Evolutionary conservation across 1,140 invertebrate species (phyloP).

Genomic region (Stegodyphus mimosarum): DNA sequence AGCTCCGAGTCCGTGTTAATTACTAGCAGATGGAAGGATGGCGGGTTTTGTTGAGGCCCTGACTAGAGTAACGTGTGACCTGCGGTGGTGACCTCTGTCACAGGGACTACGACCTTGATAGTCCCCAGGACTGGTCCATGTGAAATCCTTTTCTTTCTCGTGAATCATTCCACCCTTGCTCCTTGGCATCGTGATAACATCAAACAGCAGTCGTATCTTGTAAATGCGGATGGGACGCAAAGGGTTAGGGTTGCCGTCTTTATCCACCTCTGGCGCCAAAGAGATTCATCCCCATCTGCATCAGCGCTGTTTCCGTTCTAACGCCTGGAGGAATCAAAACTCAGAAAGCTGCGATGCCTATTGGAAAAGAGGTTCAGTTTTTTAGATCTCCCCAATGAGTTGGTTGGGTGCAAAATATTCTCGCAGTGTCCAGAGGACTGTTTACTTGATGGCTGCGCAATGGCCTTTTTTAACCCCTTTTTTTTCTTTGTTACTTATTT

Average conservation of each 20-base stretch:
- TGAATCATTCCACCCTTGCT: conserved; percentile 57
- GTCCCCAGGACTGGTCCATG: conserved; percentile 55
- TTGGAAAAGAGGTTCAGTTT: no score
- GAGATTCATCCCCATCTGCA: no score
- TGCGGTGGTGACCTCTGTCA: conserved; percentile 42
- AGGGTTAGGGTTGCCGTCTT: conserved; percentile 28
- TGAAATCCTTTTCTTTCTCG: conserved; percentile 26
- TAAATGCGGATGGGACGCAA: conserved; percentile 14
- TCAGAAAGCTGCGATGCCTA: no score
- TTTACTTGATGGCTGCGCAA: no score
- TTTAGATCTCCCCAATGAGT: no score
- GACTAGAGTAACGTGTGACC: conserved; percentile 49
- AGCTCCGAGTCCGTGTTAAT: conserved; percentile 50
- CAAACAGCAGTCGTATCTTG: conserved; percentile 33
- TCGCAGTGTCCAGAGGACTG: no score
- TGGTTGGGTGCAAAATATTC: no score
- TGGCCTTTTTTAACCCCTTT: no score
- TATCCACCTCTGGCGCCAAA: not conserved
- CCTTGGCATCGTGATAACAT: conserved; percentile 52
- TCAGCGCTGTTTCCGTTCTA: no score
- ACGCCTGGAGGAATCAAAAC: no score
- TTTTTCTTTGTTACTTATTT: no score
- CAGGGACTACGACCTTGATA: conserved; percentile 49
- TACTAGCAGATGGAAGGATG: conserved; percentile 47
- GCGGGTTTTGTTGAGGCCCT: conserved; percentile 9